Conservation (phyloP, 2,888 invertebrate species). For the Gymnoscelis rufifasciata region DNA sequence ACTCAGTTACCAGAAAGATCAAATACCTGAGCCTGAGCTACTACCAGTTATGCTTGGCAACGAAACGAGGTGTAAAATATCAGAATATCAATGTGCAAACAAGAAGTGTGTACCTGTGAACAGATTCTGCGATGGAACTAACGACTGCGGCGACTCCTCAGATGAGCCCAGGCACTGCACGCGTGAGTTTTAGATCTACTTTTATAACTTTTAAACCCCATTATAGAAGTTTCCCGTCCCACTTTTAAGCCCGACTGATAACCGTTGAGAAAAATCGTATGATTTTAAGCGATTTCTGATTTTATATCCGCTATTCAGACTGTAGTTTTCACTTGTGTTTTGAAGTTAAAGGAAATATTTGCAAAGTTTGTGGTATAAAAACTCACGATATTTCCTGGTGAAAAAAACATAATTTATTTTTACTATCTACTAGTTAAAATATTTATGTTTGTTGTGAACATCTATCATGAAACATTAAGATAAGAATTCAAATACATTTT, state of each 20-base stretch:
- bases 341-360: neutral
- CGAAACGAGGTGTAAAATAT: slow-evolving; percentile 80
- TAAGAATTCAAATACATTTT: no score
- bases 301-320: neutral
- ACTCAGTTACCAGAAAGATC: slow-evolving; percentile 1
- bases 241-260: neutral
- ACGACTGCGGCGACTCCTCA: slow-evolving; percentile 89
- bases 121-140: slow-evolving; percentile 87
- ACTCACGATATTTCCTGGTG: no score
- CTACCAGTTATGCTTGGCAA: slow-evolving; percentile 67
- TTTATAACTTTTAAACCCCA: neutral
- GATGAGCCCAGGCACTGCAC: slow-evolving; percentile 90
- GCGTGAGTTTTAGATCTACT: slow-evolving; percentile 79
- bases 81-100: slow-evolving; percentile 83
- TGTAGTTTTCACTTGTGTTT: neutral
- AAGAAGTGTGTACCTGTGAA: slow-evolving; percentile 84
- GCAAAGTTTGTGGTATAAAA: no score
- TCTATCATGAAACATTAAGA: no score
- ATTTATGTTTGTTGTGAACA: no score
- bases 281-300: neutral
- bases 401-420: no score
- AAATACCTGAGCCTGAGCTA: slow-evolving; percentile 58
- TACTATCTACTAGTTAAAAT: no score
- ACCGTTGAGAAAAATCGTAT: neutral
- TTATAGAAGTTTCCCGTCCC: neutral